A percentile compares a stretch with the other conserved stretches of the same genome.
These are phyloP conservation scores for Pterocles gutturalis DNA, from an alignment of 2,113 vertebrate genomes.

Conservation along the genomic window DNA sequence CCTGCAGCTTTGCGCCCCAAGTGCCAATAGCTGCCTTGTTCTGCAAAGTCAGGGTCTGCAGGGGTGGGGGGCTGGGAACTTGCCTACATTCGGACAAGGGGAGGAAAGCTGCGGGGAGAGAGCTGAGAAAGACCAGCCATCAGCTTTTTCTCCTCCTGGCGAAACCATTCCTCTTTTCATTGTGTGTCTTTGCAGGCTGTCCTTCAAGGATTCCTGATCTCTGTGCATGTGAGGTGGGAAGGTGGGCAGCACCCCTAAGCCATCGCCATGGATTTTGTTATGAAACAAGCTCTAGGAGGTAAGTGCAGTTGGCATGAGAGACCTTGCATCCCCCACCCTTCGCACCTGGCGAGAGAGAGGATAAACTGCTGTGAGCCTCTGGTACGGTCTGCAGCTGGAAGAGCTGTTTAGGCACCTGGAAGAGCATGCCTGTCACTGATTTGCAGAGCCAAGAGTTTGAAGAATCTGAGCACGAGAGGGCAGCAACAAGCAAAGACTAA, in stretches of 20 bases:
- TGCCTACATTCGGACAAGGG: not conserved
- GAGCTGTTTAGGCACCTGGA: not conserved
- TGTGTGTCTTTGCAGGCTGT: constrained; percentile 22
- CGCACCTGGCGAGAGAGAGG: not conserved
- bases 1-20: not conserved
- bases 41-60: not conserved
- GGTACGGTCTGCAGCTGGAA: not conserved
- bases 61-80: not conserved
- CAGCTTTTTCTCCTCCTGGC: not conserved
- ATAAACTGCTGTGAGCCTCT: not conserved
- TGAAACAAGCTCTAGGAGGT: constrained; percentile 96
- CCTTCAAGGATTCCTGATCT: constrained; percentile 38
- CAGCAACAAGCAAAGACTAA: constrained; percentile 6
- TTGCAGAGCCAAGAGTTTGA: not conserved
- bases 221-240: constrained; percentile 83
- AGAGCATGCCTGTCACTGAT: not conserved
- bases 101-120: not conserved
- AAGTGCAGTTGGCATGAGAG: constrained; percentile 48
- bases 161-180: not conserved
- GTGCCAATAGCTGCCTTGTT: not conserved
- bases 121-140: not conserved
- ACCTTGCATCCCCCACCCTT: not conserved
- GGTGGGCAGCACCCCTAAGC: constrained; percentile 80
- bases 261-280: constrained; percentile 93
- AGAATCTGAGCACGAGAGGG: constrained; percentile 3